Evolutionary conservation across 2,888 invertebrate species (phyloP), one percentile per base, ranked within the genome.

Genomic region (Drosophila robusta): DNA sequence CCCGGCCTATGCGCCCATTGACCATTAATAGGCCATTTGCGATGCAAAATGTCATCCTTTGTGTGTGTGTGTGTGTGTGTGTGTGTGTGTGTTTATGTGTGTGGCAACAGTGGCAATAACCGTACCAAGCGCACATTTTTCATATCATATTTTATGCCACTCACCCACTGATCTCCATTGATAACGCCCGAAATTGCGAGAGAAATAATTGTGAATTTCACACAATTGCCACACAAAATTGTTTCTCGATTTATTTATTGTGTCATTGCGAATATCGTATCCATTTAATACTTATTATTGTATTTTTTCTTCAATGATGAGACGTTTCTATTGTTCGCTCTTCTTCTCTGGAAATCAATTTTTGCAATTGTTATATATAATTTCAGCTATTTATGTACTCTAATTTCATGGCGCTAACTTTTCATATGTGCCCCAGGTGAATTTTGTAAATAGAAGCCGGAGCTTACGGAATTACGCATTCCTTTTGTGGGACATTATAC

Each of bases 161-260:
- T 78, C 85, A 78, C 72, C 81, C 56, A 78, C 52, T 85, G 88
- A 87, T 85, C 88, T 68, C 77, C 54, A 74, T 86, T 75, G 83
- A 82, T 87, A 82, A 66, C 52, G 61, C 47, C 36, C 41, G 18
- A 36, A 56, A 64, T 68, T 51, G 61, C 24, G 39, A 58, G 44
- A 49, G 70, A 64, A 75, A 70, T 70, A 65, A 52, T 64, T 44
- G 52, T n/a, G 16, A 50, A 52, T 46, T 50, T 69, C 62, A 65
- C 51, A 65, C 56, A 69, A 47, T 65, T 55, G 51, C 60, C 44
- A 61, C 42, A 34, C 18, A 55, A 82, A 86, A 87, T 82, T 82
- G 57, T 85, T 87, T 78, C 36, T 69, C 74, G 62, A 79, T 87
- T 87, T 82, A 85, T 83, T 76, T 82, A 77, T 82, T 83, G 80